Percentiles rank a stretch among this genome's conserved stretches.
Conservation (phyloP, 2,113 vertebrate species). For the Calcarius ornatus region DNA sequence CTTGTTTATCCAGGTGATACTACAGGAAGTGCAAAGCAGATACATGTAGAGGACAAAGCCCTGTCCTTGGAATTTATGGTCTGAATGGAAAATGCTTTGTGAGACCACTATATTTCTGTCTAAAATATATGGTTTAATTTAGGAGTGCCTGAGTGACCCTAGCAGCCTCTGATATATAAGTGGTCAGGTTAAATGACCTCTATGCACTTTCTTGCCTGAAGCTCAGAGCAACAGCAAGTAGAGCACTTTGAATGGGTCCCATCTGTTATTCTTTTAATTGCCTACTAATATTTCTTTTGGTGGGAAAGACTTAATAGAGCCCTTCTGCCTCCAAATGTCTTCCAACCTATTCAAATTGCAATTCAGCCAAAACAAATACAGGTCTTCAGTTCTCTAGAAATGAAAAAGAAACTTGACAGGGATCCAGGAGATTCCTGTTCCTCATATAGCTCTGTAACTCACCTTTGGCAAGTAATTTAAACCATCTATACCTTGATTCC, state of each 20-base stretch:
- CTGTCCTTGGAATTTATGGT: background rate
- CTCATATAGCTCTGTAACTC: background rate
- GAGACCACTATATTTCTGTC: background rate
- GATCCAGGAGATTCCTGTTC: background rate
- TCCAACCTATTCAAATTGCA: background rate
- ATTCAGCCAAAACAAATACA: background rate
- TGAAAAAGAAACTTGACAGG: background rate
- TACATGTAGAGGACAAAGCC: background rate
- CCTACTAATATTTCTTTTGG: conserved; percentile 9
- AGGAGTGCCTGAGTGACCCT: background rate
- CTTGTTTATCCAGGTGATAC: background rate
- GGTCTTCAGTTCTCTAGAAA: background rate
- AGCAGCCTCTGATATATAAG: background rate
- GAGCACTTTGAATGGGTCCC: background rate
- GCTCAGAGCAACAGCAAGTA: background rate
- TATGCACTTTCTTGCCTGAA: background rate
- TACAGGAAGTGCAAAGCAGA: background rate
- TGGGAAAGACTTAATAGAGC: background rate
- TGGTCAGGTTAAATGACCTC: conserved; percentile 12
- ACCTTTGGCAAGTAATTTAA: background rate
- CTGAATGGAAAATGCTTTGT: background rate
- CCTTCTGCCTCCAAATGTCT: background rate
- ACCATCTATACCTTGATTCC: background rate
- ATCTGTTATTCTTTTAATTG: conserved; percentile 52
- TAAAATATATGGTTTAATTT: conserved; percentile 37